Conservation (phyloP, 2,888 invertebrate species). For the Pediacus dermestoides region DNA sequence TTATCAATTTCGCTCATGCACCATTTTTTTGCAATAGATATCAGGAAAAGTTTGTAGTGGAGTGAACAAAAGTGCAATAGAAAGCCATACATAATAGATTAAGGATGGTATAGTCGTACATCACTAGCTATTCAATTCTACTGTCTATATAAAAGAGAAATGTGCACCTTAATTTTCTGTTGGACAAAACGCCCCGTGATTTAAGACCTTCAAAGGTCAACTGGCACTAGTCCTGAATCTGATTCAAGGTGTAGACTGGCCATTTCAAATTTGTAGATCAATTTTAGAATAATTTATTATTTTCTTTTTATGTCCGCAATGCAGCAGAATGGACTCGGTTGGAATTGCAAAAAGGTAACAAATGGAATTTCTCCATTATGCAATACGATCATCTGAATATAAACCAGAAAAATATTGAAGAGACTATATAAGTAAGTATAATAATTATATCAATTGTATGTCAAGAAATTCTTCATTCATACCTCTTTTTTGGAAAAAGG, state of each 20-base stretch:
- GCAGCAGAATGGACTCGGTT: slow-evolving; percentile 3
- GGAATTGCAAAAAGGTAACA: too few species aligned
- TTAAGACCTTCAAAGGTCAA: slow-evolving; percentile 44
- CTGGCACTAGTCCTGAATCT: slow-evolving; percentile 43
- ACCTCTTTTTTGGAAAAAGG: too few species aligned
- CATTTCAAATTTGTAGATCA: slow-evolving; percentile 2
- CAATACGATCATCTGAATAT: too few species aligned
- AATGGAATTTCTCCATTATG: background rate
- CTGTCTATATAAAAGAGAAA: slow-evolving; percentile 43
- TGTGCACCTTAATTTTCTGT: slow-evolving; percentile 46
- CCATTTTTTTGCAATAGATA: too few species aligned
- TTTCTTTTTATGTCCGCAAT: slow-evolving; percentile 6
- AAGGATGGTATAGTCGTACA: slow-evolving; percentile 25
- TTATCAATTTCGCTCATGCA: too few species aligned
- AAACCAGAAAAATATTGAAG: too few species aligned
- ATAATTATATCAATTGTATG: too few species aligned
- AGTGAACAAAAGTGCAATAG: slow-evolving; percentile 3
- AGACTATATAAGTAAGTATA: too few species aligned
- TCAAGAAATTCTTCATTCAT: too few species aligned
- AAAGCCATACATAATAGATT: slow-evolving; percentile 17
- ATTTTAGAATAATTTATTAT: background rate
- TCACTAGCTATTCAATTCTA: slow-evolving; percentile 42
- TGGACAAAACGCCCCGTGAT: slow-evolving; percentile 43
- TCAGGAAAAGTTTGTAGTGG: slow-evolving; percentile 1
- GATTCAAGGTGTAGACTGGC: slow-evolving; percentile 30